Evolutionary conservation across 2,113 vertebrate genomes (phyloP).

Genomic region (Narcine bancroftii): DNA sequence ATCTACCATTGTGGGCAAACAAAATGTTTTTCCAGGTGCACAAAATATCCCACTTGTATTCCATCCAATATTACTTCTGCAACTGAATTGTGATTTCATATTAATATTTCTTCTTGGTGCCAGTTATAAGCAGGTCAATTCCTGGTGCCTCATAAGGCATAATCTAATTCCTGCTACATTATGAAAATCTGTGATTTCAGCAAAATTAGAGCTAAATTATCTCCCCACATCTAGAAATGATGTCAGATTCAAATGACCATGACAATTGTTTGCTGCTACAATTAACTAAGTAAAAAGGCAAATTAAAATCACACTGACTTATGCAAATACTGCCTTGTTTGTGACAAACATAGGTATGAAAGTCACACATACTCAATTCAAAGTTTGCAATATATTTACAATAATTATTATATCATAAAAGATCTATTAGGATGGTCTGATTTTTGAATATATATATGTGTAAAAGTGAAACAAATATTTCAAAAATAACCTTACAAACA

Average conservation of each 20-base stretch:
- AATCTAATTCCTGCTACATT: background rate
- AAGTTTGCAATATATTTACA: background rate
- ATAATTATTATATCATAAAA: background rate
- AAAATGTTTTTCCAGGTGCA: slow-evolving; percentile 83
- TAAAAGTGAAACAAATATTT: background rate
- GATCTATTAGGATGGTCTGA: background rate
- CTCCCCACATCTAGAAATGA: background rate
- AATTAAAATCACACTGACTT: background rate
- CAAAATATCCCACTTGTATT: slow-evolving; percentile 72
- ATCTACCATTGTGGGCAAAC: slow-evolving; percentile 71
- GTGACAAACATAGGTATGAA: background rate
- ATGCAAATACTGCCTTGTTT: background rate
- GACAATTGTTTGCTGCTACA: background rate
- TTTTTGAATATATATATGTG: background rate
- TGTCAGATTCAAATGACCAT: background rate
- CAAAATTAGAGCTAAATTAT: background rate
- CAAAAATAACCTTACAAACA: background rate
- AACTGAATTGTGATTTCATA: background rate
- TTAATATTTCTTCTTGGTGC: slow-evolving; percentile 8
- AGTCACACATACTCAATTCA: background rate
- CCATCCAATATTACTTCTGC: slow-evolving; percentile 50
- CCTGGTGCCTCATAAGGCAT: background rate
- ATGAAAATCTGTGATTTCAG: background rate
- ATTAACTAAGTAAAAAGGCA: background rate
- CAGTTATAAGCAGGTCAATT: background rate